Conservation (phyloP, 2,888 invertebrate genomes). For the Polymixis lichenea region DNA sequence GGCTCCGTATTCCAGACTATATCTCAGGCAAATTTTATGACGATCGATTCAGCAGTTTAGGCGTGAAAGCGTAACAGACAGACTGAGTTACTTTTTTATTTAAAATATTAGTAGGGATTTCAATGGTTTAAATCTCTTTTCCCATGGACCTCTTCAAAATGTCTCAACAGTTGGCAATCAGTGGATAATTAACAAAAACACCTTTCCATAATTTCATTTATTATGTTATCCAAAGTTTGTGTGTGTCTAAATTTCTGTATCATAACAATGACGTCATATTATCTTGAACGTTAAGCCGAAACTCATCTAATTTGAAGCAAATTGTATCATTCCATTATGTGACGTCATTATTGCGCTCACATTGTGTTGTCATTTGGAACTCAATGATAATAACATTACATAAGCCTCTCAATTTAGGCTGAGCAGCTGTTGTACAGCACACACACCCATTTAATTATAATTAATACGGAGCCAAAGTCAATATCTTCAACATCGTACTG, state of each 20-base stretch:
- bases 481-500: slow-evolving; percentile 4
- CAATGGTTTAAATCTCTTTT: too few relatives aligned
- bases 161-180: too few relatives aligned
- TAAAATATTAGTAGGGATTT: too few relatives aligned
- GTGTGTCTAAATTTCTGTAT: slow-evolving; percentile 8
- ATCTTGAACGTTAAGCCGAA: slow-evolving; percentile 32
- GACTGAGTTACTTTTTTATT: too few relatives aligned
- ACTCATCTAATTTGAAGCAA: slow-evolving; percentile 46
- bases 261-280: not conserved
- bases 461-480: slow-evolving; percentile 10
- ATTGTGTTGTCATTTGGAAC: slow-evolving; percentile 40
- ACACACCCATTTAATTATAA: slow-evolving; percentile 20
- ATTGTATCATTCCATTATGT: slow-evolving; percentile 39
- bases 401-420: slow-evolving; percentile 42
- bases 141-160: too few relatives aligned
- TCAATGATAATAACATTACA: slow-evolving; percentile 44
- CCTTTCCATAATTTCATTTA: too few relatives aligned
- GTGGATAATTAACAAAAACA: too few relatives aligned
- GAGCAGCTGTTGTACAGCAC: slow-evolving; percentile 44
- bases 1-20: too few relatives aligned
- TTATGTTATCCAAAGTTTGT: too few relatives aligned
- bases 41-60: too few relatives aligned
- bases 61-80: too few relatives aligned
- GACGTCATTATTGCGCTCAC: slow-evolving; percentile 41
- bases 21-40: too few relatives aligned